Percentiles rank a stretch among this genome's conserved stretches.
Conservation (phyloP, 2,797 vertebrate genomes). For the Siniperca scherzeri region DNA sequence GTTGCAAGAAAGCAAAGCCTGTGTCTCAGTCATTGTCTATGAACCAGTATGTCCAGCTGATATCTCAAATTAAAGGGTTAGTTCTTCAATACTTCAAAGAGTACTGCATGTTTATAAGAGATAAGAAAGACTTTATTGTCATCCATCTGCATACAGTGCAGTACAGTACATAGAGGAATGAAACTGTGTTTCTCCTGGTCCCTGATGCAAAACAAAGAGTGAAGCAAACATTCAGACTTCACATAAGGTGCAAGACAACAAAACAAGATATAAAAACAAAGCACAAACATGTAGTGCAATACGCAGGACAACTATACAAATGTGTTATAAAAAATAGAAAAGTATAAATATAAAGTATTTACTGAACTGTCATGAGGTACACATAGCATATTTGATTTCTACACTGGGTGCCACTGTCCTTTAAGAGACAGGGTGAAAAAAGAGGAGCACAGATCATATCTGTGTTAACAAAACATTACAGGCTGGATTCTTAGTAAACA, state of each 20-base stretch:
- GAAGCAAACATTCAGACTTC: not conserved
- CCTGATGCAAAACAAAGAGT: not conserved
- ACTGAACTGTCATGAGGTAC: not conserved
- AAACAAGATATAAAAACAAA: not conserved
- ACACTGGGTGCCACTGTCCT: slow-evolving; percentile 7
- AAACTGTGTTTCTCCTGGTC: too few relatives aligned
- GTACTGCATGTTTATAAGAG: not conserved
- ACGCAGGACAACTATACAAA: not conserved
- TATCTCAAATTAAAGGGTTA: not conserved
- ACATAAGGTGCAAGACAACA: not conserved
- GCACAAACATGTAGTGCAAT: not conserved
- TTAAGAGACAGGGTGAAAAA: slow-evolving; percentile 13
- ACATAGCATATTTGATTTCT: not conserved
- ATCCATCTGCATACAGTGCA: too few relatives aligned
- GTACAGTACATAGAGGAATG: too few relatives aligned
- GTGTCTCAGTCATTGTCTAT: not conserved
- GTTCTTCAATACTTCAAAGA: not conserved
- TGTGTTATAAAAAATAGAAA: not conserved
- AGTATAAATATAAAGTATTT: not conserved
- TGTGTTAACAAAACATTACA: slow-evolving; percentile 4
- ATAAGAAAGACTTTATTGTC: too few relatives aligned
- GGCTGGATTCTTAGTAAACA: slow-evolving; percentile 5
- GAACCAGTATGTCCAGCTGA: not conserved
- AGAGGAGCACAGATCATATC: slow-evolving; percentile 14
- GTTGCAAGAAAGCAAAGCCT: not conserved